Evolutionary conservation across 1,140 invertebrate genomes (phyloP).

Genomic region (Bombus impatiens): DNA sequence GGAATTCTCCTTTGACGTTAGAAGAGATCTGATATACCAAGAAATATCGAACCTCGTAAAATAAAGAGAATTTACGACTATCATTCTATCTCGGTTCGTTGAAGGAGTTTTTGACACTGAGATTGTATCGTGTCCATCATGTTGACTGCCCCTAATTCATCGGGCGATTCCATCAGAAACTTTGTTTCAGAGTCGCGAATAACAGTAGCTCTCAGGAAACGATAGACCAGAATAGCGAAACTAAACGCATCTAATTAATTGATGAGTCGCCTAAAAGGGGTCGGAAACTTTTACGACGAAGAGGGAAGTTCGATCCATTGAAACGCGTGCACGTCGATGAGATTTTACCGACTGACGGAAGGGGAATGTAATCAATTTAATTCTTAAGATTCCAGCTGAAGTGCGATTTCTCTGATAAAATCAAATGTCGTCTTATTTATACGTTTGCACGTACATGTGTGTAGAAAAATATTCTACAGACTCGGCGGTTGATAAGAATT

Average conservation of each 20-base stretch:
- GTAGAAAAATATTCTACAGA: background rate
- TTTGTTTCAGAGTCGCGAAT: conserved; percentile 13
- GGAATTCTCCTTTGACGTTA: background rate
- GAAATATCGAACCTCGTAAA: conserved; percentile 37
- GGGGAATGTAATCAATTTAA: background rate
- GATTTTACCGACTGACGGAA: conserved; percentile 27
- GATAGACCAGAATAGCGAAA: conserved; percentile 33
- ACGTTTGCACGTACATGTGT: background rate
- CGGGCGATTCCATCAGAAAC: conserved; percentile 30
- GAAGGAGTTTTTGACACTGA: conserved; percentile 2
- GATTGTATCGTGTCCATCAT: conserved; percentile 40
- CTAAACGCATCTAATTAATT: conserved; percentile 65
- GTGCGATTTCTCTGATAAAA: background rate
- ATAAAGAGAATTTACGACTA: conserved; percentile 41
- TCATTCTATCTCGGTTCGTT: conserved; percentile 17
- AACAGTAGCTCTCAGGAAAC: conserved; percentile 24
- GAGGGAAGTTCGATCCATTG: conserved; percentile 33
- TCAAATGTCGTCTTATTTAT: too few species aligned
- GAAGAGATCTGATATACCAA: background rate
- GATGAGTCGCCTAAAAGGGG: conserved; percentile 36
- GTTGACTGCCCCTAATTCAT: conserved; percentile 16
- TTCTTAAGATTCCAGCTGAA: background rate
- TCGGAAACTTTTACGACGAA: conserved; percentile 48
- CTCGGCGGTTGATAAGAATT: too few species aligned
- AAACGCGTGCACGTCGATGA: conserved; percentile 42